phyloP scores from a whole-genome alignment of 2,797 vertebrate genomes.

The Oreonectes daqikongensis region DNA sequence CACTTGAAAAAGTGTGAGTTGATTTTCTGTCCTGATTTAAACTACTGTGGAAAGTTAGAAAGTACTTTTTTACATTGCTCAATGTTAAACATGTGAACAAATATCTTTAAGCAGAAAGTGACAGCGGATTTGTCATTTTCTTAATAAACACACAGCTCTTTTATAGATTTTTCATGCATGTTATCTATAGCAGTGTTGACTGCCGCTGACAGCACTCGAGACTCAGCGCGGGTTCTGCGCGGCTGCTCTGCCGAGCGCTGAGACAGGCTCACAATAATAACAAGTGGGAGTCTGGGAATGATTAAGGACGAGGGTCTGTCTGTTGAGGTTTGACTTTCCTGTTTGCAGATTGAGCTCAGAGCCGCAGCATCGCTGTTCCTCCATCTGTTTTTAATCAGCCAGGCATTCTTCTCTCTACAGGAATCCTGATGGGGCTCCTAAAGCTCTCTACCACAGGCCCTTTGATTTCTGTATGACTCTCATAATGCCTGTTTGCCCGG shows the following conservation, averaged over 20 bases:
- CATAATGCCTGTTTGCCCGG: conserved; percentile 61
- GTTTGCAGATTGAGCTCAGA: conserved; percentile 87
- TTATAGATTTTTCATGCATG: neutral
- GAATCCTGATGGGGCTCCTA: conserved; percentile 79
- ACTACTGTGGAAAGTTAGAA: neutral
- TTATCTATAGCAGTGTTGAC: conserved; percentile 42
- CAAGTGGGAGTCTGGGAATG: conserved; percentile 86
- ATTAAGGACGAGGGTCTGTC: conserved; percentile 82
- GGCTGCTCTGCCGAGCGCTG: conserved; percentile 69
- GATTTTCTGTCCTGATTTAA: neutral
- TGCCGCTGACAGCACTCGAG: conserved; percentile 58
- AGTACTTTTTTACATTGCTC: neutral
- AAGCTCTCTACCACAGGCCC: conserved; percentile 72
- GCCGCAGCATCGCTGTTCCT: conserved; percentile 80
- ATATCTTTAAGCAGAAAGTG: neutral
- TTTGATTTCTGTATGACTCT: conserved; percentile 75
- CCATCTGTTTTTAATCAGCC: conserved; percentile 91
- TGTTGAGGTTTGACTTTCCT: conserved; percentile 87
- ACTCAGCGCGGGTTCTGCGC: conserved; percentile 73
- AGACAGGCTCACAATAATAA: conserved; percentile 81
- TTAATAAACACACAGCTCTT: neutral
- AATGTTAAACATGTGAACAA: neutral
- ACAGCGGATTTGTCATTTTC: neutral
- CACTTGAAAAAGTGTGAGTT: conserved; percentile 6
- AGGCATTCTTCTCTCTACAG: conserved; percentile 82